Evolutionary conservation across 2,797 vertebrate genomes (phyloP).

Genomic region (Halcyon leucocephala): DNA sequence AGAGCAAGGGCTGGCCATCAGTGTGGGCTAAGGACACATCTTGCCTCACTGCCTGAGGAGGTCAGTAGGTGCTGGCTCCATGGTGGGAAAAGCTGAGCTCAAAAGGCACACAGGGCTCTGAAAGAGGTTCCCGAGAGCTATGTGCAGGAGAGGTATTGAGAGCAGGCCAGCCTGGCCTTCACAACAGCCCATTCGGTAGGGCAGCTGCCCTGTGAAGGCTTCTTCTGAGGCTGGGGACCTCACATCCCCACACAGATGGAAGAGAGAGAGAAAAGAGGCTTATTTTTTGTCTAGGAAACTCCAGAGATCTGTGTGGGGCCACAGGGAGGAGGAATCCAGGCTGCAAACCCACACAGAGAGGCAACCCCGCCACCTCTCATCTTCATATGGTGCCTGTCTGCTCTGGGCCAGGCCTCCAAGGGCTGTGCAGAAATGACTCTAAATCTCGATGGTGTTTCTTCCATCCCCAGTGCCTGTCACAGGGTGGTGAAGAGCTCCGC

Average conservation of each 20-base stretch:
- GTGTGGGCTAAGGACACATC: not conserved
- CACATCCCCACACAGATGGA: not conserved
- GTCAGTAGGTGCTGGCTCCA: not conserved
- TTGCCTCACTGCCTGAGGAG: not conserved
- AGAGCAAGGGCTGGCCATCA: not conserved
- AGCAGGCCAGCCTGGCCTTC: not conserved
- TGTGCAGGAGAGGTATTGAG: not conserved
- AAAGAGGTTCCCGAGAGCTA: not conserved
- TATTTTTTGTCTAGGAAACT: not conserved
- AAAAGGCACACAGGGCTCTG: not conserved
- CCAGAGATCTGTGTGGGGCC: not conserved
- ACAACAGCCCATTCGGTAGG: not conserved
- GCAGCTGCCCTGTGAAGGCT: not conserved
- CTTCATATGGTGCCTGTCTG: not conserved
- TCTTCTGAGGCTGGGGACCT: not conserved
- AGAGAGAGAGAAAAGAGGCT: not conserved
- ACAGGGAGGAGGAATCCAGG: not conserved
- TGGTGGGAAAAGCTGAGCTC: not conserved
- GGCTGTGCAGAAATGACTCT: not conserved
- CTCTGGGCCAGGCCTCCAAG: not conserved
- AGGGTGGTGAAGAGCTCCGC: not conserved
- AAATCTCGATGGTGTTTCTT: not conserved
- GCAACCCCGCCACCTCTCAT: not conserved
- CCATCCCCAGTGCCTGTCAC: not conserved
- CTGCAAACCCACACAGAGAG: not conserved